Percentiles rank a stretch among this genome's conserved stretches.
These are phyloP conservation scores for Holothuria scabra DNA, from an alignment of 53 echinoderm and acorn worm species.

Conservation along the genomic window DNA sequence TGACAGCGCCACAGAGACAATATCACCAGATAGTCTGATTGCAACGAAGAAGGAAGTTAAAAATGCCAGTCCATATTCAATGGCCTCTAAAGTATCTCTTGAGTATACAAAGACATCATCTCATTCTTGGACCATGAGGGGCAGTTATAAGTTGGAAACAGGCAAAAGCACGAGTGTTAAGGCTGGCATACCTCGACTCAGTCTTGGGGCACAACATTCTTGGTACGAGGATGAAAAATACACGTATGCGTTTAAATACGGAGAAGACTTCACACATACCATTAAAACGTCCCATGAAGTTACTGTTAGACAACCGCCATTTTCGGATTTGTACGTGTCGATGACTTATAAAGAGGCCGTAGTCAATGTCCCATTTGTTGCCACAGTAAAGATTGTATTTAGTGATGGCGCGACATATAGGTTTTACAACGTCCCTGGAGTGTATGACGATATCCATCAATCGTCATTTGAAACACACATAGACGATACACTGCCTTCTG, in stretches of 20 bases:
- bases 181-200: neutral
- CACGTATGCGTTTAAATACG: neutral
- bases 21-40: neutral
- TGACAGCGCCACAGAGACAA: neutral
- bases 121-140: neutral
- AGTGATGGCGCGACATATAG: neutral
- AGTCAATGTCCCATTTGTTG: constrained; percentile 7
- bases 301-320: neutral
- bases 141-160: too few relatives aligned
- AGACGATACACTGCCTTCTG: neutral
- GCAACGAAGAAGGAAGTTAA: neutral
- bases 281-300: neutral
- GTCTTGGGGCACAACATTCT: too few relatives aligned
- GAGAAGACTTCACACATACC: neutral
- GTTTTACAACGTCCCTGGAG: neutral
- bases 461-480: constrained; percentile 10
- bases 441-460: neutral
- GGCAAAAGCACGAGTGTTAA: neutral
- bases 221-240: neutral
- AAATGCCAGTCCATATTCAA: constrained; percentile 4
- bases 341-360: constrained; percentile 6
- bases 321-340: neutral
- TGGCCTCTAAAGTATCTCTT: neutral
- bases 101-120: neutral
- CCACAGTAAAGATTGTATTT: neutral